Percentiles rank a stretch among this genome's conserved stretches.
Conservation (phyloP, 2,113 vertebrate genomes). For the Oryctolagus cuniculus region DNA sequence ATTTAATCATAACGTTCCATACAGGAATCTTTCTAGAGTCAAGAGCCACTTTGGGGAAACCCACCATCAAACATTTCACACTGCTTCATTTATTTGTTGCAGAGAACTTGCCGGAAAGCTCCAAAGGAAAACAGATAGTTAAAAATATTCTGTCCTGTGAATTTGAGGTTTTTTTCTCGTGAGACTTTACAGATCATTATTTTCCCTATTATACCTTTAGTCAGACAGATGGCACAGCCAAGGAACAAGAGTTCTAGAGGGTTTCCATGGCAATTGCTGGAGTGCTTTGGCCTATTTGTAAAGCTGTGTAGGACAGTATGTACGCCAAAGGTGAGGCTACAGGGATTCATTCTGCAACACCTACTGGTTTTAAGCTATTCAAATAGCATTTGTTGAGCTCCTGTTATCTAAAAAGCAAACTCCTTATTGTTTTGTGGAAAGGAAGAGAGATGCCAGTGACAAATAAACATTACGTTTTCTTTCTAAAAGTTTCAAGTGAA, state of each 20-base stretch:
- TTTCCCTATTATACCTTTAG: conserved; percentile 61
- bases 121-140: conserved; percentile 46
- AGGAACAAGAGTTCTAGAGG: neutral
- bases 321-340: neutral
- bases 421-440: neutral
- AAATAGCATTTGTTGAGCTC: neutral
- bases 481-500: neutral
- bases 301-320: neutral
- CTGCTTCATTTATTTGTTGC: conserved; percentile 31
- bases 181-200: conserved; percentile 49
- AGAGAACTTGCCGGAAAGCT: conserved; percentile 44
- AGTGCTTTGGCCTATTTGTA: neutral
- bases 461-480: neutral
- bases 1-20: conserved; percentile 23
- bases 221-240: conserved; percentile 59
- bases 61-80: neutral
- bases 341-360: neutral
- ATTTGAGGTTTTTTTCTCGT: conserved; percentile 26
- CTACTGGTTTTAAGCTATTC: neutral
- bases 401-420: neutral
- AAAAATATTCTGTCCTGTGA: conserved; percentile 5
- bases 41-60: conserved; percentile 9
- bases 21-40: conserved; percentile 17
- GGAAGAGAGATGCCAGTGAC: neutral
- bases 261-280: conserved; percentile 69